phyloP scores from a whole-genome alignment of 2,888 invertebrate genomes.

The Nowickia ferox region DNA sequence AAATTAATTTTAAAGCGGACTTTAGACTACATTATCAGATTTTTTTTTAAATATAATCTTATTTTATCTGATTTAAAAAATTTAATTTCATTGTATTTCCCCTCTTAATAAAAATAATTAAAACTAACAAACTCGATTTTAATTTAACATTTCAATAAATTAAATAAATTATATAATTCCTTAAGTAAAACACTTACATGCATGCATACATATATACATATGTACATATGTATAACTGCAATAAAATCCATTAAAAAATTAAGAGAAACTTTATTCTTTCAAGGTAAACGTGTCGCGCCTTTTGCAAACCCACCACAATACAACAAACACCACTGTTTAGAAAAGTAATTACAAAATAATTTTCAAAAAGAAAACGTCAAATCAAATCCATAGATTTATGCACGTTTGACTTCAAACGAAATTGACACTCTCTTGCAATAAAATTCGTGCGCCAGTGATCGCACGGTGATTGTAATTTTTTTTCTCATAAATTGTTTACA shows the following conservation, averaged over 20 bases:
- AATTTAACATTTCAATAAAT: no score
- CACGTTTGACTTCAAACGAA: constrained; percentile 21
- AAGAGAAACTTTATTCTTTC: constrained; percentile 61
- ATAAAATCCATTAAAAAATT: neutral
- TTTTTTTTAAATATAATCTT: no score
- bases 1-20: no score
- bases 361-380: constrained; percentile 43
- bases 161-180: neutral
- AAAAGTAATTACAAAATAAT: constrained; percentile 21
- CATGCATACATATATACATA: neutral
- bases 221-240: neutral
- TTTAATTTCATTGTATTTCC: no score
- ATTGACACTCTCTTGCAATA: constrained; percentile 26
- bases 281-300: constrained; percentile 70
- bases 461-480: constrained; percentile 57
- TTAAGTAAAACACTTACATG: neutral
- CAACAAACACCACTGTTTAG: constrained; percentile 25
- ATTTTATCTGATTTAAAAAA: no score
- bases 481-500: constrained; percentile 56
- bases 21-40: no score
- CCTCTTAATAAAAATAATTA: no score
- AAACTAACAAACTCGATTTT: no score
- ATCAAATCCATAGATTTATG: neutral
- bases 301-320: constrained; percentile 58
- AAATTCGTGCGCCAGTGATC: constrained; percentile 57